phyloP scores from a whole-genome alignment of 2,888 invertebrate genomes.

The Drosophila rellima region DNA sequence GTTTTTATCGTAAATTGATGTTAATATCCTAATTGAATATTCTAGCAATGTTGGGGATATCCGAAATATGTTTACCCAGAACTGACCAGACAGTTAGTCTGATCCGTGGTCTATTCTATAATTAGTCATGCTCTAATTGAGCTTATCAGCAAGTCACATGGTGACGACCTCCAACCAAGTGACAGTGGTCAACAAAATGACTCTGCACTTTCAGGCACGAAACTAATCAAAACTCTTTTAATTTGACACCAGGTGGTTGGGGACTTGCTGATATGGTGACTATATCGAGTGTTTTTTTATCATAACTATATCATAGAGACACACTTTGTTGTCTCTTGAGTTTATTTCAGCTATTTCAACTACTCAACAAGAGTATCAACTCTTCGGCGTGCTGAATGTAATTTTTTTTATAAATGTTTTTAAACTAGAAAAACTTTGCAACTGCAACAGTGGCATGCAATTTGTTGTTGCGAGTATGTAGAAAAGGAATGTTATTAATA shows the following conservation, averaged over 20 bases:
- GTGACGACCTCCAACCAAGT: conserved; percentile 12
- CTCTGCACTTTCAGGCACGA: conserved; percentile 7
- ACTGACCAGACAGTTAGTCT: neutral
- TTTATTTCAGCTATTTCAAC: too few relatives aligned
- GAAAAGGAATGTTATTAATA: conserved; percentile 28
- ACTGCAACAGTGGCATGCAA: conserved; percentile 1
- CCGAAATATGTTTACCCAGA: neutral
- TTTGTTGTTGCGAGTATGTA: neutral
- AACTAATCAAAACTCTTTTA: neutral
- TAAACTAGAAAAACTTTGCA: neutral
- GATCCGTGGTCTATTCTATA: conserved; percentile 24
- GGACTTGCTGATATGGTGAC: neutral
- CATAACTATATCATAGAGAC: too few relatives aligned
- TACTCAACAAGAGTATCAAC: too few relatives aligned
- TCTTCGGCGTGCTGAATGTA: too few relatives aligned
- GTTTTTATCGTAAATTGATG: neutral
- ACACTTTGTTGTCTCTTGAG: too few relatives aligned
- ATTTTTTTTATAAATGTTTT: too few relatives aligned
- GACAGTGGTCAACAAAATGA: conserved; percentile 13
- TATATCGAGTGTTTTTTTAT: neutral
- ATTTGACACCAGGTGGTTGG: conserved; percentile 14
- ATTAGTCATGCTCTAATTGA: conserved; percentile 31
- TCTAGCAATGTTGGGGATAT: neutral
- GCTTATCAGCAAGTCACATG: conserved; percentile 39
- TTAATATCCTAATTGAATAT: neutral